These are phyloP conservation scores for Choloepus hoffmanni DNA, from an alignment of 2,113 vertebrate species.

Conservation along the genomic window DNA sequence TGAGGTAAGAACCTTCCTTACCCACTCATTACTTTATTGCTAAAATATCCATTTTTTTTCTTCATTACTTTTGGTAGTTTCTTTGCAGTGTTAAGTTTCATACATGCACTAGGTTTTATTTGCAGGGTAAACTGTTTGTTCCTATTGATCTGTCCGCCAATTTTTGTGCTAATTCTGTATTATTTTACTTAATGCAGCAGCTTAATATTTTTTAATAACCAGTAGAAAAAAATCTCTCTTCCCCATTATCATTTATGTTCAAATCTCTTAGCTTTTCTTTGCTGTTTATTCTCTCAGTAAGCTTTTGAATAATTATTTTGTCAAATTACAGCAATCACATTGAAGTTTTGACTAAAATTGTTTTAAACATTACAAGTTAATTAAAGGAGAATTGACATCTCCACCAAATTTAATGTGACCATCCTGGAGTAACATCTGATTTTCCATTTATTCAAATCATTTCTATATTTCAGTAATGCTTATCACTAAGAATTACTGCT, in stretches of 20 bases:
- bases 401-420: not conserved
- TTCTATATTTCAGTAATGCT: not conserved
- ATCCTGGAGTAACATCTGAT: not conserved
- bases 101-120: not conserved
- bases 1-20: not conserved
- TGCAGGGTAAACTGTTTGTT: not conserved
- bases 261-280: not conserved
- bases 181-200: not conserved
- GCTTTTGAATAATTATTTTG: not conserved
- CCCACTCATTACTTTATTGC: not conserved
- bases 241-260: not conserved
- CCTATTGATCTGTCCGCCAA: not conserved
- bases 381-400: not conserved
- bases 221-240: not conserved
- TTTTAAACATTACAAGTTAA: not conserved
- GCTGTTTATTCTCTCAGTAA: not conserved
- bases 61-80: not conserved
- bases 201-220: not conserved
- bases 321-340: not conserved
- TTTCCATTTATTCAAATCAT: conserved; percentile 13
- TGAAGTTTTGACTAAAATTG: not conserved
- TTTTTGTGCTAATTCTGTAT: not conserved
- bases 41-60: not conserved
- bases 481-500: not conserved
- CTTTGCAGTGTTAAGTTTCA: not conserved